Evolutionary conservation across 2,797 vertebrate species (phyloP), one percentile per base, ranked within the genome.

Genomic region (Oreortyx pictus): DNA sequence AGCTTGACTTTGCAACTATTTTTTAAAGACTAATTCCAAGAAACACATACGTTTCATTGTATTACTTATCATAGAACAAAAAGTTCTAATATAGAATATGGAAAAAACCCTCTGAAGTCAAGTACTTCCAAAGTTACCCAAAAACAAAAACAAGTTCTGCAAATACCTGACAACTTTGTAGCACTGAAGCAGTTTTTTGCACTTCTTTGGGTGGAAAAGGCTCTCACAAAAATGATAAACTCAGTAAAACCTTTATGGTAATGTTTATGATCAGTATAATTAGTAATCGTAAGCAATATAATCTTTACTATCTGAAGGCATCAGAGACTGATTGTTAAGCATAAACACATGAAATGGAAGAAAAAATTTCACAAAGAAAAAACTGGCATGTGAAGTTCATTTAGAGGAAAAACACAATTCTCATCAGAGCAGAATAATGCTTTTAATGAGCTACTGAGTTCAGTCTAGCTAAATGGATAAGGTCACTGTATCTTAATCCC

Each of bases 351-450:
- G 20, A 82, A 66, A 77, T 56, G 11, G 52, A 74, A 93, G 49
- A 77, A 52, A 50, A 35, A 43, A 81, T 43, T 59, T 93, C 59
- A 54, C 5, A 50, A 54, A 61, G 20, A 8, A 47, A 85, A 86
- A 13, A 41, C 12, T 81, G 84, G 20, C 39, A 74, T 14, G 44
- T 74, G 39, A 88, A 88, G n/a, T 66, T 94, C 60, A 70, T 47
- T 76, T 66, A 54, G 27, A 92, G 39, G 47, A 92, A 82, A 22
- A 89, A 67, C 31, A 33, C 27, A 76, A 65, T 60, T 64, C 67
- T 84, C 60, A 75, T 37, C 27, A 75, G 64, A 89, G 81, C 35
- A 82, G 86, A 90, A 94, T 70, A 94, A 83, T 56, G 44, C 47
- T 67, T 39, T 52, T 86, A 84, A 84, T 59, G 71, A 86, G 64